These are phyloP conservation scores for Leucozona laternaria DNA, from an alignment of 2,888 invertebrate genomes.

Conservation along the genomic window DNA sequence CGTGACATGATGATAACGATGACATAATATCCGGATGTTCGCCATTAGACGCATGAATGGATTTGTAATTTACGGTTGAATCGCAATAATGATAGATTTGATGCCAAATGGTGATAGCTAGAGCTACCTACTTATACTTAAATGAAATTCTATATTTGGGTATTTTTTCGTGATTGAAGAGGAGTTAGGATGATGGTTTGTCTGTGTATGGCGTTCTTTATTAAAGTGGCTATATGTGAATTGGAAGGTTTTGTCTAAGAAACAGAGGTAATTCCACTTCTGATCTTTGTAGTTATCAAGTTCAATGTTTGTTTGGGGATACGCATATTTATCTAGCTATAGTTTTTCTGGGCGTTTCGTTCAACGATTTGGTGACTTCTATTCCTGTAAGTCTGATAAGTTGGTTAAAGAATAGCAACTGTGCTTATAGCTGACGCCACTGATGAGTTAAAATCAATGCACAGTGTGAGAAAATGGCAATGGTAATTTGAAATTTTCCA, in stretches of 20 bases:
- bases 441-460: too few species aligned
- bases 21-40: constrained; percentile 72
- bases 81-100: constrained; percentile 64
- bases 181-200: background rate
- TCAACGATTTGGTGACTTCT: too few species aligned
- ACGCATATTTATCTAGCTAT: too few species aligned
- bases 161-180: background rate
- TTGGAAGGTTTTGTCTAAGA: background rate
- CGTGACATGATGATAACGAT: constrained; percentile 71
- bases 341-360: too few species aligned
- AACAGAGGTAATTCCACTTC: background rate
- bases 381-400: too few species aligned
- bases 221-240: background rate
- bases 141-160: background rate
- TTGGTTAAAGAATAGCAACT: too few species aligned
- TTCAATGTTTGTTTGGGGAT: background rate
- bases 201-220: background rate
- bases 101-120: constrained; percentile 33
- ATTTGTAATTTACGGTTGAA: constrained; percentile 73
- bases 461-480: too few species aligned
- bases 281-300: background rate
- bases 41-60: constrained; percentile 71
- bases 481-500: background rate
- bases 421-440: too few species aligned
- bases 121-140: background rate